Evolutionary conservation across 2,797 vertebrate genomes (phyloP), one percentile per base, ranked within the genome.

Genomic region (Lithobates pipiens): DNA sequence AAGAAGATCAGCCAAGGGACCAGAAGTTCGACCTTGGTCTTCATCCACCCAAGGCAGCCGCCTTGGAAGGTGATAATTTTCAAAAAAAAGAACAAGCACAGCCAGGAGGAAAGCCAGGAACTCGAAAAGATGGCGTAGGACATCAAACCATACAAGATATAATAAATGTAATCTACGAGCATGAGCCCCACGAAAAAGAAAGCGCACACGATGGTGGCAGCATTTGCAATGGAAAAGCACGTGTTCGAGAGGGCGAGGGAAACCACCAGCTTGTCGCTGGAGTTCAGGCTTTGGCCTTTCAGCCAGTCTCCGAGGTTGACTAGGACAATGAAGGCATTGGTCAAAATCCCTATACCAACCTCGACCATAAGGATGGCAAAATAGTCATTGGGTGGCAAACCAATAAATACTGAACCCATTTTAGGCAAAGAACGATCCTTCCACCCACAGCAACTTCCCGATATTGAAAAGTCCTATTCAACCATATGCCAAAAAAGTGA

Each of bases 61-160:
- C 88, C 25, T 3, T 85, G 88, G 65, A 88, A 89, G 82, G 77
- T 90, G 18, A 88, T 80, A 18, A 93, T 92, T 87, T 89, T 93
- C 82, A 92, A 73, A 21, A 89, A 93, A 61, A 91, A 93, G 42
- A 91, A 89, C 63, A 80, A 73, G 7, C 90, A 91, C 76, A 92
- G 88, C 86, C 89, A 89, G 6, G 91, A 91, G 5, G 88, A 89
- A 65, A 90, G 81, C 90, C 92, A 93, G 25, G 91, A 89, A 67
- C 88, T 90, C 23, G 46, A 88, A 0, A 72, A 84, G 61, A 91
- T 88, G 29, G 46, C 23, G 34, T 84, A 84, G 10, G 46, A n/a
- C 74, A 84, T 29, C 18, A 61, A 29, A 11, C 10, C 21, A 16
- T 84, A 84, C 8, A 73, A 18, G 10, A 44, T 46, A 3, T 72